Percentiles rank a stretch among this genome's conserved stretches.
Evolutionary conservation across 2,888 invertebrate genomes (phyloP).

Genomic region (Leptinotarsa juncta): DNA sequence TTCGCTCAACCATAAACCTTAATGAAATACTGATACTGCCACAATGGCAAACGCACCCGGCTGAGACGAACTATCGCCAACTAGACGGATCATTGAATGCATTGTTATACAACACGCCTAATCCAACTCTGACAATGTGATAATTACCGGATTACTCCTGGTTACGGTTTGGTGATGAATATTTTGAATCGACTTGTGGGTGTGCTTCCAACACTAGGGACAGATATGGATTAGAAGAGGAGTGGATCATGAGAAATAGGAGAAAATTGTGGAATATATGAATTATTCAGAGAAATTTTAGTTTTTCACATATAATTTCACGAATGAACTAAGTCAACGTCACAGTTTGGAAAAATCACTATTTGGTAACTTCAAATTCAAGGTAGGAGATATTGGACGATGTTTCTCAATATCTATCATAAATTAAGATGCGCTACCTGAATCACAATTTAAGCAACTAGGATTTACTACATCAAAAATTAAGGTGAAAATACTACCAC

Average conservation of each 20-base stretch:
- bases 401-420: no score
- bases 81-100: slow-evolving; percentile 47
- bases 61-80: slow-evolving; percentile 46
- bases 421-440: no score
- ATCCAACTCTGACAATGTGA: slow-evolving; percentile 42
- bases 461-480: no score
- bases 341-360: no score
- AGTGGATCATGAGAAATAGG: background rate
- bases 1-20: background rate
- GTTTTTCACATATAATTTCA: no score
- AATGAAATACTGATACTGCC: slow-evolving; percentile 13
- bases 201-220: background rate
- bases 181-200: slow-evolving; percentile 2
- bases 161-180: slow-evolving; percentile 17
- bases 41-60: slow-evolving; percentile 32
- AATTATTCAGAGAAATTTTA: no score
- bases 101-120: slow-evolving; percentile 41
- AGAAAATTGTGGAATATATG: no score
- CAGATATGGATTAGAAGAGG: background rate
- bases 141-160: slow-evolving; percentile 33
- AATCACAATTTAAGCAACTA: no score
- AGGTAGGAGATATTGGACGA: no score
- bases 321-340: no score
- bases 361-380: no score
- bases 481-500: no score